phyloP scores from a whole-genome alignment of 2,888 invertebrate species.

The Drosophila mimica region DNA sequence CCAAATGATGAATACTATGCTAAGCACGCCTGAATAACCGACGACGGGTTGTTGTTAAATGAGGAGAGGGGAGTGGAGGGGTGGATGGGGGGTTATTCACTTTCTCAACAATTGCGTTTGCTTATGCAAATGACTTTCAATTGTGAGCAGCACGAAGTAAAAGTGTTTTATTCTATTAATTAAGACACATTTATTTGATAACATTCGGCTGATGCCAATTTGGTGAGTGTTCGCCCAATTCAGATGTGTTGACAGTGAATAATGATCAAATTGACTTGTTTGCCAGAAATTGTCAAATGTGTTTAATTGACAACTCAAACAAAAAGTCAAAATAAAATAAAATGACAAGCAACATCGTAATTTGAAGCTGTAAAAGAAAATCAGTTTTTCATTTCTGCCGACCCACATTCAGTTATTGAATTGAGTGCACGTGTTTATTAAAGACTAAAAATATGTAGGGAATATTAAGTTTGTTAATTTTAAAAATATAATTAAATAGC shows the following conservation, averaged over 20 bases:
- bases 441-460: neutral
- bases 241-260: conserved; percentile 22
- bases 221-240: conserved; percentile 41
- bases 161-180: conserved; percentile 68
- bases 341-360: neutral
- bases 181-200: conserved; percentile 51
- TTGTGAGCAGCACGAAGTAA: conserved; percentile 62
- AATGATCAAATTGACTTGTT: conserved; percentile 14
- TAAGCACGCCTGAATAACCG: conserved; percentile 1
- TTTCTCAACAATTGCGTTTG: conserved; percentile 41
- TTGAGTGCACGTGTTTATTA: neutral
- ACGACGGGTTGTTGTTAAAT: neutral
- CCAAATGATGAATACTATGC: conserved; percentile 6
- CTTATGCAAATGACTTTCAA: conserved; percentile 74
- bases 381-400: neutral
- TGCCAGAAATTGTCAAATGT: conserved; percentile 21
- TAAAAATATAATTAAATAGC: neutral
- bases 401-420: neutral
- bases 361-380: too few species aligned
- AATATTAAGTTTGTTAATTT: neutral
- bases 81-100: conserved; percentile 11
- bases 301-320: conserved; percentile 26
- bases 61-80: neutral
- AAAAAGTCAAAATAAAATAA: conserved; percentile 39
- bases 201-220: conserved; percentile 44